Percentiles rank a stretch among this genome's conserved stretches.
phyloP scores from a whole-genome alignment of 2,797 vertebrate genomes.

The Columba guinea region DNA sequence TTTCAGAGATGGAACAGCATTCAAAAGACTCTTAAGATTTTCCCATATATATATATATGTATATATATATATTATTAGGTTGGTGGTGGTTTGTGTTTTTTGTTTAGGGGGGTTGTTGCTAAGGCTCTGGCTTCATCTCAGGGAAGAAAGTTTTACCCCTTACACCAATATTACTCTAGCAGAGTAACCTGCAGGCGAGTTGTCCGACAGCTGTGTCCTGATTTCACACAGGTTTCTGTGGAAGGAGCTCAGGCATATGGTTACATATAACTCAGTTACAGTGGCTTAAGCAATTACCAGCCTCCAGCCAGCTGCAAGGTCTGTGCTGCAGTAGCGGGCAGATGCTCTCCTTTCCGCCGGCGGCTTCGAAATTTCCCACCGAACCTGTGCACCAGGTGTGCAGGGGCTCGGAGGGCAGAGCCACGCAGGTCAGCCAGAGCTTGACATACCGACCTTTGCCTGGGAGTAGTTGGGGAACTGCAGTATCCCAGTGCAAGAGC shows the following conservation, averaged over 20 bases:
- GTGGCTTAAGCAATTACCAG: not conserved
- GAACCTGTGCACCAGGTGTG: not conserved
- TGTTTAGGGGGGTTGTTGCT: not conserved
- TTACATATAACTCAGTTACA: not conserved
- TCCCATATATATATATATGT: too few species aligned
- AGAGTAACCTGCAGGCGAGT: not conserved
- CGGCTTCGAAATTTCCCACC: not conserved
- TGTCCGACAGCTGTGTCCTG: not conserved
- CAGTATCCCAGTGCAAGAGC: not conserved
- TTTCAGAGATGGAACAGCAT: not conserved
- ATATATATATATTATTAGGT: too few species aligned
- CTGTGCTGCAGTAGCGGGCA: rapidly evolving
- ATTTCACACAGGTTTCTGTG: not conserved
- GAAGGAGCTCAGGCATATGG: not conserved
- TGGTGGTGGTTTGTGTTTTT: not conserved
- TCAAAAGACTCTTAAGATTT: not conserved
- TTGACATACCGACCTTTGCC: too few species aligned
- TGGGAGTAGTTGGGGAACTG: not conserved
- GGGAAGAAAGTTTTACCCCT: not conserved
- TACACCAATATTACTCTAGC: not conserved
- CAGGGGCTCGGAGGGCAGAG: not conserved
- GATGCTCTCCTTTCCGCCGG: not conserved
- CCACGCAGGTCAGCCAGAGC: not conserved
- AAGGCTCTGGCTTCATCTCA: not conserved
- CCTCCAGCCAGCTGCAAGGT: not conserved